Conservation (phyloP, 2,797 vertebrate species). For the Sparidentex hasta region DNA sequence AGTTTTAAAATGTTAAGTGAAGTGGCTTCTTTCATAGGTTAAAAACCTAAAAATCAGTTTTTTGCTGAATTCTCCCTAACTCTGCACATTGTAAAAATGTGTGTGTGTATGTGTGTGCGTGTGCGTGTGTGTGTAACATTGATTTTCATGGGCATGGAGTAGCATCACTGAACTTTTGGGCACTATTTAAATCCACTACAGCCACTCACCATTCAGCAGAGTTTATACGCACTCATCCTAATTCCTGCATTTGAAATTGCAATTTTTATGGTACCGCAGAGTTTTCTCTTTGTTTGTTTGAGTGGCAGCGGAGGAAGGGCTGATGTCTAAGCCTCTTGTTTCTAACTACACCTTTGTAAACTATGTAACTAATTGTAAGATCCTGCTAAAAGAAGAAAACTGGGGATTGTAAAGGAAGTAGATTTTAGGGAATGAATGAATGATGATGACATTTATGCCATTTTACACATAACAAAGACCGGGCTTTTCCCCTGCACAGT, state of each 20-base stretch:
- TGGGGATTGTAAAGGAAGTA: slow-evolving; percentile 73
- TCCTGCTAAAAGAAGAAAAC: slow-evolving; percentile 73
- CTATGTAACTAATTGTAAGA: slow-evolving; percentile 76
- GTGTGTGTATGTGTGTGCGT: neutral
- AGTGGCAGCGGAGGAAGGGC: slow-evolving; percentile 69
- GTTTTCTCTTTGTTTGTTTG: slow-evolving; percentile 67
- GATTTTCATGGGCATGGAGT: slow-evolving; percentile 56
- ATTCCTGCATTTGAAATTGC: slow-evolving; percentile 66
- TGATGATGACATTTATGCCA: slow-evolving; percentile 61
- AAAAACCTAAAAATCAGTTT: slow-evolving; percentile 41
- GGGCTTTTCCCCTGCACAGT: slow-evolving; percentile 53
- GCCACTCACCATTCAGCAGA: slow-evolving; percentile 56
- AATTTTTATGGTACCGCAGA: slow-evolving; percentile 72
- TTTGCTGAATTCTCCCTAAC: slow-evolving; percentile 45
- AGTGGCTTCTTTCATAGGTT: slow-evolving; percentile 26
- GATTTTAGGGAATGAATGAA: slow-evolving; percentile 70
- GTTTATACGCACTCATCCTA: slow-evolving; percentile 37
- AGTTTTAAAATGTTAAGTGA: slow-evolving; percentile 17
- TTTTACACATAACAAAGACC: slow-evolving; percentile 64
- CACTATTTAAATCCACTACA: slow-evolving; percentile 76
- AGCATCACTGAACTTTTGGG: slow-evolving; percentile 52
- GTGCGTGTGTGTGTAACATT: neutral
- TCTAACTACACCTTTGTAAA: slow-evolving; percentile 76
- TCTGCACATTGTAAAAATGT: slow-evolving; percentile 34
- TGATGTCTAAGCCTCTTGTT: slow-evolving; percentile 68